These are phyloP conservation scores for Girardinus metallicus DNA, from an alignment of 2,797 vertebrate genomes.

Conservation along the genomic window DNA sequence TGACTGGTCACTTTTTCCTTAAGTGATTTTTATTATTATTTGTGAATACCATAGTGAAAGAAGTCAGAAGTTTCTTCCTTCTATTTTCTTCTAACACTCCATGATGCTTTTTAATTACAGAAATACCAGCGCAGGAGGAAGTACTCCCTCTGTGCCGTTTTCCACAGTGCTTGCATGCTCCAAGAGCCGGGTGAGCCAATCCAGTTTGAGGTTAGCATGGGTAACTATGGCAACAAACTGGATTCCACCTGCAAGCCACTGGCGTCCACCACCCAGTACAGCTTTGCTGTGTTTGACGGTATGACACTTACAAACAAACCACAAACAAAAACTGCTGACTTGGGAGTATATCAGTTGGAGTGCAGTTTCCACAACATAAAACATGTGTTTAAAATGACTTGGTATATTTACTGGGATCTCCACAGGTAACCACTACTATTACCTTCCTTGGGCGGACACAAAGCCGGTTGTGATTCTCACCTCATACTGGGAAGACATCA, in stretches of 20 bases:
- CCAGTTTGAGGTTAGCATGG: conserved; percentile 98
- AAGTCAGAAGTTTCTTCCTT: neutral
- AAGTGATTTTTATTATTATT: neutral
- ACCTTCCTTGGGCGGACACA: conserved; percentile 92
- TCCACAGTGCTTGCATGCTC: conserved; percentile 94
- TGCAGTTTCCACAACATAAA: neutral
- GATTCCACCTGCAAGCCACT: conserved; percentile 94
- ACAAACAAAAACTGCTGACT: neutral
- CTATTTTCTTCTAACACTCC: conserved; percentile 7
- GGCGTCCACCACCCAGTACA: conserved; percentile 96
- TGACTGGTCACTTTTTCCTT: neutral
- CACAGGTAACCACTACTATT: conserved; percentile 96
- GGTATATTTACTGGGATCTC: conserved; percentile 33
- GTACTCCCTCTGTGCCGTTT: conserved; percentile 91
- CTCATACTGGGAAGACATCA: conserved; percentile 97
- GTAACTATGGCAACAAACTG: conserved; percentile 98
- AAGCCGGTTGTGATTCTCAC: conserved; percentile 95
- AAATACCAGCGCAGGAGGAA: conserved; percentile 94
- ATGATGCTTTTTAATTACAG: conserved; percentile 69
- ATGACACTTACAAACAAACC: conserved; percentile 47
- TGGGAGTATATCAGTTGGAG: neutral
- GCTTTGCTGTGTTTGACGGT: conserved; percentile 94
- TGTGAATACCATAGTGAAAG: neutral
- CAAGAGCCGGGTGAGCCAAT: conserved; percentile 93
- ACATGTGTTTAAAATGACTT: conserved; percentile 38